Percentiles rank a stretch among this genome's conserved stretches.
These are phyloP conservation scores for Oreohelix idahoensis DNA, from an alignment of 1,140 invertebrate species.

Conservation along the genomic window DNA sequence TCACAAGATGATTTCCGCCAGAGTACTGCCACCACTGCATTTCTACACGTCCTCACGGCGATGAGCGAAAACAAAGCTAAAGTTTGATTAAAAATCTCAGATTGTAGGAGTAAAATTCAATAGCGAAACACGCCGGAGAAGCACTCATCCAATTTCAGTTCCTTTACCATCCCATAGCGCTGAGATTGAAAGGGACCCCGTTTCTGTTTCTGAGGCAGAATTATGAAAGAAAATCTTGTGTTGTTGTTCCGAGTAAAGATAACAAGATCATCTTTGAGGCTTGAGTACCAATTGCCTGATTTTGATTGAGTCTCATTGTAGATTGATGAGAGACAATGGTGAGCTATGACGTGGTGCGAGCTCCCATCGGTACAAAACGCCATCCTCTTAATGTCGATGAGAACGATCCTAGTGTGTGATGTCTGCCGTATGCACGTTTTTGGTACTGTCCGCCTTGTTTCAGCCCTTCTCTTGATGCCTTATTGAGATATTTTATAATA, in stretches of 20 bases:
- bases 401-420: too few relatives aligned
- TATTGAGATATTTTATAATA: too few relatives aligned
- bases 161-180: background rate
- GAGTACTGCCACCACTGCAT: background rate
- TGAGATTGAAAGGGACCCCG: background rate
- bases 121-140: background rate
- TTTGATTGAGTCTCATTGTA: constrained; percentile 1
- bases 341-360: background rate
- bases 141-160: constrained; percentile 14
- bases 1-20: constrained; percentile 5
- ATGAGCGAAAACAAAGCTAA: background rate
- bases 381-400: too few relatives aligned
- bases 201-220: background rate
- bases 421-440: too few relatives aligned
- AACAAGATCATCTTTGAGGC: background rate
- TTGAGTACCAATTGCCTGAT: background rate
- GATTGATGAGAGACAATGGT: background rate
- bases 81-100: constrained; percentile 13
- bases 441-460: too few relatives aligned
- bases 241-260: background rate
- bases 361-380: background rate
- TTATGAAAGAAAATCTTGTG: constrained; percentile 11
- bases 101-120: background rate
- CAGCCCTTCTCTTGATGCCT: too few relatives aligned
- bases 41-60: background rate